Base-by-base conservation (phyloP, 2,888 invertebrate genomes). In the Rutpela maculata region DNA sequence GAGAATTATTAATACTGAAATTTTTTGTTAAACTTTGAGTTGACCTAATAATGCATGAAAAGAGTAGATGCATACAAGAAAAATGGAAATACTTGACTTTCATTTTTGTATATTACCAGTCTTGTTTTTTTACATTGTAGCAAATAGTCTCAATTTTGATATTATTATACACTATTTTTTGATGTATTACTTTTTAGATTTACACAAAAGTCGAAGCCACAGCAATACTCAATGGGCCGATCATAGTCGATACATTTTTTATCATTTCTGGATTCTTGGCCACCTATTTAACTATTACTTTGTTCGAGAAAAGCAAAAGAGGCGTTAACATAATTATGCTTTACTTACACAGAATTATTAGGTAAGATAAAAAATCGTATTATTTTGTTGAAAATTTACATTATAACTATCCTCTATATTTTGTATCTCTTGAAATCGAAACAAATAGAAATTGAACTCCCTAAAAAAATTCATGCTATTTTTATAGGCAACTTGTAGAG, bases 211-310 rank as follows among this genome's bases (percentile, higher is more conserved):
- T 84, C 1, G 85, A 86, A 76, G 83, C 85, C 0, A 81, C 83
- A 0, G 91, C 93, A 72, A 91, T 94, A 85, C 86, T 93, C 72
- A 94, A 93, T 88, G 94, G 93, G 78, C 91, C 93, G 2, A 89
- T 94, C 6, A 90, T 94, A 17, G 94, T 94, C 31, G 94, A 95
- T 82, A 93, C 93, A 0, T 95, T 94, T 85, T 89, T 94, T 75
- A 90, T 94, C 84, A 90, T 94, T 71, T 93, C 94, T 83, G 94
- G 94, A 15, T 94, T 94, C 85, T 90, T 94, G 22, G 93, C 94
- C 85, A 91, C 92, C 79, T 91, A 93, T 75, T 90, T 94, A 19
- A 89, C 94, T 11, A 94, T 85, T 87, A 26, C 43, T 11, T 31
- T 63, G 19, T 74, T 60, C 12, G 62, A 55, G 6, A 65, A 22